phyloP scores from a whole-genome alignment of 2,888 invertebrate species.

The Epinotia brunnichana region DNA sequence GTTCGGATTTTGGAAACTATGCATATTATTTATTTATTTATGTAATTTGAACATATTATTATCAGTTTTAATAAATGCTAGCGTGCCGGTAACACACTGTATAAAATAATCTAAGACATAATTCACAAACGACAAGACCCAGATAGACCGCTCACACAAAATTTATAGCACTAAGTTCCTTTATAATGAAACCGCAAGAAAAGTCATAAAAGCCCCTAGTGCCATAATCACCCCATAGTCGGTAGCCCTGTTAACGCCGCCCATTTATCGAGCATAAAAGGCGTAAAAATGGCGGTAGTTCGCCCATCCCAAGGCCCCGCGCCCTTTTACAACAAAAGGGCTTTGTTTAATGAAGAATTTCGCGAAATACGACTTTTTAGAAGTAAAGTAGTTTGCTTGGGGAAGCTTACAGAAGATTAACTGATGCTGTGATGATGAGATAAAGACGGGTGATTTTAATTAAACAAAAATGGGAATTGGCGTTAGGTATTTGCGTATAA shows the following conservation, averaged over 20 bases:
- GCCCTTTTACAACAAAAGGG: background rate
- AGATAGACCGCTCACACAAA: slow-evolving; percentile 13
- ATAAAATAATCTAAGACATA: background rate
- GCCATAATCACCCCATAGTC: slow-evolving; percentile 36
- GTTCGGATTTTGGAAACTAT: no score
- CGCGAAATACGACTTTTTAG: background rate
- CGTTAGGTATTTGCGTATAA: background rate
- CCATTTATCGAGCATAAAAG: slow-evolving; percentile 39
- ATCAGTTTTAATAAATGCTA: no score
- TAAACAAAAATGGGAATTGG: slow-evolving; percentile 2
- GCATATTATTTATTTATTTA: no score
- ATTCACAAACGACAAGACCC: slow-evolving; percentile 1
- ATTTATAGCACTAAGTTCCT: slow-evolving; percentile 24
- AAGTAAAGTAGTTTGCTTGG: background rate
- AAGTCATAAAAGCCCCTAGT: slow-evolving; percentile 36
- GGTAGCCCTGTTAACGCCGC: slow-evolving; percentile 34
- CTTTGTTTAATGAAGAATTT: background rate
- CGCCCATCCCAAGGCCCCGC: background rate
- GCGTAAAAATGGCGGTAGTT: slow-evolving; percentile 40
- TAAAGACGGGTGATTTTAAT: slow-evolving; percentile 31
- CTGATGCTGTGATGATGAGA: slow-evolving; percentile 31
- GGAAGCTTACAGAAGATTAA: slow-evolving; percentile 34
- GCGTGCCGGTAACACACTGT: no score
- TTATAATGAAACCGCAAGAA: slow-evolving; percentile 38
- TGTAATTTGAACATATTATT: no score